Evolutionary conservation across 2,113 vertebrate species (phyloP), one percentile per base, ranked within the genome.

Genomic region (Chitala chitala): DNA sequence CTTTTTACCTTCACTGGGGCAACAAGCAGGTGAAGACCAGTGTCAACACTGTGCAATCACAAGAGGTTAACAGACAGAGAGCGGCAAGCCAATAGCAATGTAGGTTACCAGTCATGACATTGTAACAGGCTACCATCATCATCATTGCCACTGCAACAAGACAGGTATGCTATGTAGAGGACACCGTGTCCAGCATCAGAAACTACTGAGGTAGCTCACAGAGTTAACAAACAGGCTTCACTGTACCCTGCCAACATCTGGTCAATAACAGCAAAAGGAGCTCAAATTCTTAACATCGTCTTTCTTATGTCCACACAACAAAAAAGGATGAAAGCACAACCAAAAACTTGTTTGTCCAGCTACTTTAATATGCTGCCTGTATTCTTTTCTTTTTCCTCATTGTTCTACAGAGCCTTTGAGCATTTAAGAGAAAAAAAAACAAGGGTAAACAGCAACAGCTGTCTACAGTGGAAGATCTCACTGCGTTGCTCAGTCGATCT

Each of bases 31-130:
- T 73, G 76, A 79, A 55, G 68, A 73, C 76, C 75, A 76, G 74
- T 78, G 74, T 83, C 71, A 84, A 83, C 54, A 76, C 76, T 77
- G 79, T 51, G 74, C 80, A 83, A 81, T 76, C 58, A 83, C 76
- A 81, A 76, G 58, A 59, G 71, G 73, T 76, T 51, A 80, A 75
- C 63, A 80, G 58, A 79, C 31, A 66, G 20, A 77, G 72, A 75
- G 72, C 86, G 85, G 84, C 76, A 87, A 78, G 82, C 83, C 83
- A 81, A 78, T 79, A 81, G 82, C 64, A 83, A 80, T 82, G 71
- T 70, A 75, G 51, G 83, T 84, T 29, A 66, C 74, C 59, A 89
- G 86, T 76, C 88, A 86, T 78, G 81, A 72, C 74, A 82, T 75
- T 75, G 83, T 69, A 76, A 87, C n/a, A n/a, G n/a, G 78, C 77